Conservation (phyloP, 2,797 vertebrate genomes). For the Scyliorhinus canicula region DNA sequence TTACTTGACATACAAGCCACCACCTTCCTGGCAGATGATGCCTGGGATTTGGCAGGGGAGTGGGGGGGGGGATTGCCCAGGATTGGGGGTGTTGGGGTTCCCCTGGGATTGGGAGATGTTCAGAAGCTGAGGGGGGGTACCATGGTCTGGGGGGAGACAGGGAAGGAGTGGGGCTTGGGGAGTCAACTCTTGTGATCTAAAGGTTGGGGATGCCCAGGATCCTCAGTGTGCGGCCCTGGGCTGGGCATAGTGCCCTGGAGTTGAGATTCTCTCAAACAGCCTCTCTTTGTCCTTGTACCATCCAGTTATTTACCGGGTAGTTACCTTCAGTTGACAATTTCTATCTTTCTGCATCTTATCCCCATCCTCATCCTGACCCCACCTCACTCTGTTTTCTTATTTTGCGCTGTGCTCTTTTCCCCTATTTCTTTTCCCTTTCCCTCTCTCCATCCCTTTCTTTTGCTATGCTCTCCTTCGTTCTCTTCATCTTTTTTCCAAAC, state of each 20-base stretch:
- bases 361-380: neutral
- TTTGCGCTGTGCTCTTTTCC: neutral
- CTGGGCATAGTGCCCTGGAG: neutral
- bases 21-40: too few relatives aligned
- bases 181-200: too few relatives aligned
- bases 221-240: neutral
- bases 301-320: slow-evolving; percentile 49
- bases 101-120: neutral
- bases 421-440: slow-evolving; percentile 31
- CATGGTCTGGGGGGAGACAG: too few relatives aligned
- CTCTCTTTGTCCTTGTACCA: neutral
- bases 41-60: too few relatives aligned
- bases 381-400: slow-evolving; percentile 35
- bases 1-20: too few relatives aligned
- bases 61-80: too few relatives aligned
- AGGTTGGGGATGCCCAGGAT: too few relatives aligned
- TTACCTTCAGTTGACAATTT: slow-evolving; percentile 51
- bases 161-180: too few relatives aligned
- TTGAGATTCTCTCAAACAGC: neutral
- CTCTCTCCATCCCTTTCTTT: slow-evolving; percentile 17
- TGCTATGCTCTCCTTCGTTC: neutral
- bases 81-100: too few relatives aligned
- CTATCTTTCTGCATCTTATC: slow-evolving; percentile 50
- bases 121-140: neutral
- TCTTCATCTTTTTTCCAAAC: slow-evolving; percentile 40